Evolutionary conservation across 2,888 invertebrate species (phyloP).

Genomic region (Nowickia ferox): DNA sequence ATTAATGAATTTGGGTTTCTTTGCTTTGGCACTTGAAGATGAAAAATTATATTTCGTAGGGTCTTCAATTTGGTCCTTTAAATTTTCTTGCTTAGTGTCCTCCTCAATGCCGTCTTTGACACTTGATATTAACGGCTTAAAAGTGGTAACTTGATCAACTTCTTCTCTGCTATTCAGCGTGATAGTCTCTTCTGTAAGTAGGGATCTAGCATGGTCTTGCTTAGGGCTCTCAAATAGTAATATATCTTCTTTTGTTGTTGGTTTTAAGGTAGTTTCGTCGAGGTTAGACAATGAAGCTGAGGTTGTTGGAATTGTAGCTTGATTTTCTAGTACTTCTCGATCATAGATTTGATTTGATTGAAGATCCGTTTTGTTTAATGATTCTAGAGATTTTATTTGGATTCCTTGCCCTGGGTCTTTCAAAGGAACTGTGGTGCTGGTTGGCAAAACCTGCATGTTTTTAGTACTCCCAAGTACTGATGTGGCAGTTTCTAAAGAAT

Average conservation of each 20-base stretch:
- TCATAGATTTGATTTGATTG: constrained; percentile 34
- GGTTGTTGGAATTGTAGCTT: neutral
- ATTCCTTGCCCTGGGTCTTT: neutral
- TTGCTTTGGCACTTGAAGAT: constrained; percentile 70
- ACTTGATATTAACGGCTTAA: constrained; percentile 18
- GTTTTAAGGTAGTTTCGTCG: neutral
- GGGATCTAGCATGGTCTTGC: constrained; percentile 46
- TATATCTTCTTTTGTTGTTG: neutral
- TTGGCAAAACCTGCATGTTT: neutral
- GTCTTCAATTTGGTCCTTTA: neutral
- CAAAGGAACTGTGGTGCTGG: neutral
- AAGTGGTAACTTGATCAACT: constrained; percentile 18
- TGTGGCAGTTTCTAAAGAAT: neutral
- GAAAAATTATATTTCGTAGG: neutral
- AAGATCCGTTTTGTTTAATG: neutral
- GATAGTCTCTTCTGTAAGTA: constrained; percentile 30
- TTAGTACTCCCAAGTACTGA: neutral
- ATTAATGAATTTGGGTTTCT: constrained; percentile 80
- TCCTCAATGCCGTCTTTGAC: constrained; percentile 15
- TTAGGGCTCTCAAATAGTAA: constrained; percentile 30
- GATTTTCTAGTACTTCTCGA: neutral
- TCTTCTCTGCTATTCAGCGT: neutral
- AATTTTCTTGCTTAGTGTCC: neutral
- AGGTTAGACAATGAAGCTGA: neutral
- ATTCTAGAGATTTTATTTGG: neutral